Evolutionary conservation across 2,888 invertebrate species (phyloP).

Genomic region (Morpho deidamia): DNA sequence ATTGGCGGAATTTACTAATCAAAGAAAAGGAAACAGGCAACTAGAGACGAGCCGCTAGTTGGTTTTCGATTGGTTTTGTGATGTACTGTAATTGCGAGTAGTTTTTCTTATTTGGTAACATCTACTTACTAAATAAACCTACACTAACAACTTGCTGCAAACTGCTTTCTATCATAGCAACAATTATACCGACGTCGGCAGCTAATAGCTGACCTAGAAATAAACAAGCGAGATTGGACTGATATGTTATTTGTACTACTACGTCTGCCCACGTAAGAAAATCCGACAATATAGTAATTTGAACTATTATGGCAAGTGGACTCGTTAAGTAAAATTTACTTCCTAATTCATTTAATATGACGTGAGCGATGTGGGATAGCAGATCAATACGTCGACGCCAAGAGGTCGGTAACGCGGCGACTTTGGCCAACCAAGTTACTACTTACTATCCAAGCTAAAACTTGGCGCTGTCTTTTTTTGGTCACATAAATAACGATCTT

Average conservation of each 20-base stretch:
- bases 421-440: constrained; percentile 33
- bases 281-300: background rate
- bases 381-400: constrained; percentile 67
- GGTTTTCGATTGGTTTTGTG: constrained; percentile 37
- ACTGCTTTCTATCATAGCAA: constrained; percentile 17
- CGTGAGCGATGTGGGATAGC: constrained; percentile 37
- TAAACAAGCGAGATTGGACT: constrained; percentile 6
- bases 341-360: constrained; percentile 37
- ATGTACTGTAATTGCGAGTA: constrained; percentile 15
- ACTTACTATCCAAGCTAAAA: constrained; percentile 33
- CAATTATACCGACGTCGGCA: constrained; percentile 13
- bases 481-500: constrained; percentile 4
- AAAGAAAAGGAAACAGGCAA: constrained; percentile 57
- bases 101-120: constrained; percentile 15
- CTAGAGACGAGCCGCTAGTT: constrained; percentile 39
- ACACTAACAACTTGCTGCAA: constrained; percentile 24
- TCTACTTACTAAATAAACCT: constrained; percentile 12
- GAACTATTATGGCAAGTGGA: constrained; percentile 4
- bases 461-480: constrained; percentile 8
- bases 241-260: constrained; percentile 4
- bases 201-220: constrained; percentile 24
- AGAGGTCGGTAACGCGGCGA: constrained; percentile 49
- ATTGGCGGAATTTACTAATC: constrained; percentile 40
- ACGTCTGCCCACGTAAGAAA: background rate
- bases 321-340: constrained; percentile 31